Evolutionary conservation across 2,797 vertebrate genomes (phyloP).

Genomic region (Acrossocheilus wenchowensis): DNA sequence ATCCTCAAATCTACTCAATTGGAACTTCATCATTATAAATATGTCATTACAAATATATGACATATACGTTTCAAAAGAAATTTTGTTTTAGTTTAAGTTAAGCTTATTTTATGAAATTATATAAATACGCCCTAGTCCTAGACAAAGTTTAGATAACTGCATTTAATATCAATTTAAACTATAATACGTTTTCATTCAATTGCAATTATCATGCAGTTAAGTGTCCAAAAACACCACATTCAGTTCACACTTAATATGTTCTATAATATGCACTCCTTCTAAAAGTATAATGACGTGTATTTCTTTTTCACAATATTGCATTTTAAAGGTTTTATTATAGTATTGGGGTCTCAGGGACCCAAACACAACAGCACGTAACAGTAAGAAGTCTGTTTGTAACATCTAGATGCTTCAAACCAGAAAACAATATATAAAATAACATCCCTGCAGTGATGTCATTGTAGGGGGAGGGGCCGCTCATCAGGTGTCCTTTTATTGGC

Average conservation of each 20-base stretch:
- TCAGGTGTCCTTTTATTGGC: slow-evolving; percentile 49
- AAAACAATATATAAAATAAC: not conserved
- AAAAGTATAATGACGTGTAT: not conserved
- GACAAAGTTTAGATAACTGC: not conserved
- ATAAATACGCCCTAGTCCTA: not conserved
- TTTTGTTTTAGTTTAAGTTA: too few relatives aligned
- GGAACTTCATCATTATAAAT: not conserved
- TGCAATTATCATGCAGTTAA: not conserved
- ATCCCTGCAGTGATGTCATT: not conserved
- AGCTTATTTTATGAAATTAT: not conserved
- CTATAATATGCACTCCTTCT: not conserved
- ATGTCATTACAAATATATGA: not conserved
- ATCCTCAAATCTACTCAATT: not conserved
- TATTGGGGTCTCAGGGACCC: not conserved
- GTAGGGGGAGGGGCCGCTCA: slow-evolving; percentile 21
- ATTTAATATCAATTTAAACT: not conserved
- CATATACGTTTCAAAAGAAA: too few relatives aligned
- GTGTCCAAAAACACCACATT: not conserved
- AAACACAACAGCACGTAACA: not conserved
- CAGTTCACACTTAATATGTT: not conserved
- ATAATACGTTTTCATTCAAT: not conserved
- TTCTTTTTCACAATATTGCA: not conserved
- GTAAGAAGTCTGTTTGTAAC: not conserved
- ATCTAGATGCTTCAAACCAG: not conserved
- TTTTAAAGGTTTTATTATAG: not conserved